These are phyloP conservation scores for Epistrophe grossulariae DNA, from an alignment of 2,888 invertebrate genomes.

Conservation along the genomic window DNA sequence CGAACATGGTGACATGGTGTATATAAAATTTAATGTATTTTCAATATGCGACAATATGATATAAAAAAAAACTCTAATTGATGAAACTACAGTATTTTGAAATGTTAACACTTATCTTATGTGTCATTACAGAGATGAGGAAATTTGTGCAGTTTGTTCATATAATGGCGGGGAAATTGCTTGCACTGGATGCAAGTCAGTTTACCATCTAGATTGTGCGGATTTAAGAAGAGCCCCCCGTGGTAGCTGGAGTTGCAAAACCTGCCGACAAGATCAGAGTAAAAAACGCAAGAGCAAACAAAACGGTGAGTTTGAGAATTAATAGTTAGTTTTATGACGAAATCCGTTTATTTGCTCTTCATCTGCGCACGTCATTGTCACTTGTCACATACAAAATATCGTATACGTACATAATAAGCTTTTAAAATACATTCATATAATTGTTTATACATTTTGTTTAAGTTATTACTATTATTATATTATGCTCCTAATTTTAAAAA, in stretches of 20 bases:
- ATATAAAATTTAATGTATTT: too few species aligned
- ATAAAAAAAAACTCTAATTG: too few species aligned
- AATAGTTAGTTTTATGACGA: constrained; percentile 60
- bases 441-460: constrained; percentile 34
- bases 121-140: constrained; percentile 77
- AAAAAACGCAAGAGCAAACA: constrained; percentile 78
- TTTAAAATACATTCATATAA: background rate
- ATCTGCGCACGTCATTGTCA: constrained; percentile 30
- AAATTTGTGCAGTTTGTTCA: constrained; percentile 80
- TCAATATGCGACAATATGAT: too few species aligned
- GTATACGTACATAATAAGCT: background rate
- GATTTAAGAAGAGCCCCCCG: constrained; percentile 87
- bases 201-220: constrained; percentile 91
- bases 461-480: constrained; percentile 31
- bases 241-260: constrained; percentile 86
- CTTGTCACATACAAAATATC: background rate
- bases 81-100: too few species aligned
- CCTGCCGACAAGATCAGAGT: constrained; percentile 84
- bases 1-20: too few species aligned
- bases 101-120: too few species aligned
- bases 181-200: constrained; percentile 80
- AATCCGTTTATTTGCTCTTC: constrained; percentile 57
- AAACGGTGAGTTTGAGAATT: constrained; percentile 76
- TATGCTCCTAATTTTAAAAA: constrained; percentile 21
- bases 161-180: constrained; percentile 80